Percentiles rank a stretch among this genome's conserved stretches.
Conservation (phyloP, 2,888 invertebrate species). For the Halictus quadricinctus region DNA sequence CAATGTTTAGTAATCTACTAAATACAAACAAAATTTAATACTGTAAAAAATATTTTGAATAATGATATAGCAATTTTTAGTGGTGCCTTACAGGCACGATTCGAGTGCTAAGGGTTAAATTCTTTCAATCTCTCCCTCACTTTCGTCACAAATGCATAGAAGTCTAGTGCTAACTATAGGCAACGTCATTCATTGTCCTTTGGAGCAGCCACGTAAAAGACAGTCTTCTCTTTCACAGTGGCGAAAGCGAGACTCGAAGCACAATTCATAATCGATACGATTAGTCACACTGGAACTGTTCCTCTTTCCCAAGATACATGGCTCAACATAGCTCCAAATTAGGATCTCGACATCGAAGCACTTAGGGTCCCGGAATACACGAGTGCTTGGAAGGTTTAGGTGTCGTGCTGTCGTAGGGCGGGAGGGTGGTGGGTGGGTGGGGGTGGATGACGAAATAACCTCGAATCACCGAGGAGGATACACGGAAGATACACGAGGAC, state of each 20-base stretch:
- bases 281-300: neutral
- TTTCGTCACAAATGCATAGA: neutral
- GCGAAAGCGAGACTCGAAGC: neutral
- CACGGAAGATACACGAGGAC: neutral
- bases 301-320: neutral
- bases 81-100: too few relatives aligned
- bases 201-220: neutral
- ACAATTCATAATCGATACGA: neutral
- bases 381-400: neutral
- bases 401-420: neutral
- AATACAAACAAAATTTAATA: too few relatives aligned
- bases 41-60: too few relatives aligned
- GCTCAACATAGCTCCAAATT: neutral
- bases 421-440: too few relatives aligned
- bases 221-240: neutral
- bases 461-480: neutral
- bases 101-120: too few relatives aligned
- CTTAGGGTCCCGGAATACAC: neutral
- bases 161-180: too few relatives aligned
- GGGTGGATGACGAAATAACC: neutral
- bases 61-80: too few relatives aligned
- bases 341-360: neutral
- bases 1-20: too few relatives aligned
- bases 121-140: neutral
- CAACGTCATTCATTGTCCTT: neutral